Base-by-base conservation (phyloP, 2,113 vertebrate species). In the Trachemys scripta region DNA sequence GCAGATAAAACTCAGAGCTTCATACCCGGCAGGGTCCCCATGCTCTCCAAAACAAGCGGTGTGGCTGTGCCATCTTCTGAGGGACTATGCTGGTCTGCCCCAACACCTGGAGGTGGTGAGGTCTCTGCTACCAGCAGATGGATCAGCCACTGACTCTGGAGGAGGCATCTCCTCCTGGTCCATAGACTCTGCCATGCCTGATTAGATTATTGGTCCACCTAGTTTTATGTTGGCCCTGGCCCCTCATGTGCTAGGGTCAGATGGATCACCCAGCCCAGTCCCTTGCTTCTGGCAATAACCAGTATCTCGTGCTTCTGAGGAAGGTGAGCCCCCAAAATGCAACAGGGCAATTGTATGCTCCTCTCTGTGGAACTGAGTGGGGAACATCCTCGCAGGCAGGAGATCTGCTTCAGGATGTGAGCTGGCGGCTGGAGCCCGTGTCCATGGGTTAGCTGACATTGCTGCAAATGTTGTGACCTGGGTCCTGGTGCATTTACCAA, bases 1-100 rank as follows among this genome's bases (percentile, higher is more conserved):
- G 86, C 90, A 95, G 95, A 95, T 97, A 97, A 97, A 92, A 89
- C 96, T 95, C 92, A 92, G 94, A 93, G 94, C 87, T 97, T 93
- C 85, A 42, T 94, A 95, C 96, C 96, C 93, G 88, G 94, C 42
- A n/a, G 84, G 95, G 92, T 94, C 95, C 93, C 96, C 94, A 88
- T 95, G 96, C 96, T 96, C 94, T 92, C 83, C 85, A 95, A 81
- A 95, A 95, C 90, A 95, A 95, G 93, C 94, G 51, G 17, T 31
- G 79, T 76, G 72, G 38, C 22, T 76, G 94, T 0, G 90, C 93
- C 92, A 86, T 57, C 96, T 92, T 93, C 97, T 94, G 95, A 97
- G 93, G 96, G 96, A 94, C 96, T 75, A 0, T n/a, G 57, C 51
- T 65, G 5, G 1, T 93, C 89, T 90, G 92, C 80, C 4, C 0